phyloP scores from a whole-genome alignment of 1,140 invertebrate species.

The Drosophila jambulina region DNA sequence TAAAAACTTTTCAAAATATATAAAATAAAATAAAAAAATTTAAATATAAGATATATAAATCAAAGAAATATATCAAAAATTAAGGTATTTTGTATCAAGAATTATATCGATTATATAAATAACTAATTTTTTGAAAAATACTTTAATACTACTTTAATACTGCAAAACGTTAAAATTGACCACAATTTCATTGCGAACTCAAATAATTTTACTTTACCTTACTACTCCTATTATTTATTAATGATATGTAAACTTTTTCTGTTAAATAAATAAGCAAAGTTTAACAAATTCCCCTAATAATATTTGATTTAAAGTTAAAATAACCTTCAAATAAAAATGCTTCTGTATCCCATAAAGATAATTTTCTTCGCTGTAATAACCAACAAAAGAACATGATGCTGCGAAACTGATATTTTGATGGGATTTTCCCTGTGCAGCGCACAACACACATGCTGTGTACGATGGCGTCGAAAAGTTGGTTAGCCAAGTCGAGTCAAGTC shows the following conservation, averaged over 20 bases:
- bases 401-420: constrained; percentile 16
- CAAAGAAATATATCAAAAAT: no score
- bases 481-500: constrained; percentile 39
- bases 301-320: neutral
- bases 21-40: neutral
- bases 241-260: neutral
- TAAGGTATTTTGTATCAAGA: no score
- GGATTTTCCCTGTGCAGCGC: constrained; percentile 14
- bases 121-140: no score
- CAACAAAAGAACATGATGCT: constrained; percentile 10
- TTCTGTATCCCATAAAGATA: neutral
- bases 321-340: neutral
- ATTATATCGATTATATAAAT: no score
- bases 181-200: neutral
- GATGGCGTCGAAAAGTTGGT: constrained; percentile 37
- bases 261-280: neutral
- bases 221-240: neutral
- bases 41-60: neutral
- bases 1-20: neutral
- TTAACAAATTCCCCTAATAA: neutral
- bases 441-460: constrained; percentile 16
- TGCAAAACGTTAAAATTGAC: neutral
- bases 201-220: neutral
- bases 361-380: neutral
- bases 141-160: no score